phyloP scores from a whole-genome alignment of 2,888 invertebrate genomes.

The Caenorhabditis sulstoni region DNA sequence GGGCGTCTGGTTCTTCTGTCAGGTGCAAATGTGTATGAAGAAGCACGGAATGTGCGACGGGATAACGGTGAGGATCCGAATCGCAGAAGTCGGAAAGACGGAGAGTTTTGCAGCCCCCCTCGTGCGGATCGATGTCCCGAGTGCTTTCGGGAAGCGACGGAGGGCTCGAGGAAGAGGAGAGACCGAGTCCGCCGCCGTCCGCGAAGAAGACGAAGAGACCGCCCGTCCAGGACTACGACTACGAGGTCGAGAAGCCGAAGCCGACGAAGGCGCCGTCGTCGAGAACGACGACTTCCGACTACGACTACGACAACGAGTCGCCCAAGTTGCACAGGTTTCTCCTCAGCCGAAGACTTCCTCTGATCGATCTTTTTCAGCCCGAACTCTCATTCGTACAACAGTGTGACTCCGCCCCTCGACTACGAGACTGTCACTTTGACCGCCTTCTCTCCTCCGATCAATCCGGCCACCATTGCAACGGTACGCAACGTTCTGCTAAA shows the following conservation, averaged over 20 bases:
- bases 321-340: constrained; percentile 51
- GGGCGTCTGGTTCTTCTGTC: constrained; percentile 81
- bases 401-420: constrained; percentile 48
- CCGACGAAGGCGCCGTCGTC: constrained; percentile 14
- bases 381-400: constrained; percentile 46
- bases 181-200: background rate
- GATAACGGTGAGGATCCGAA: constrained; percentile 70
- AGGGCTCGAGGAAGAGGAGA: constrained; percentile 27
- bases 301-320: constrained; percentile 57
- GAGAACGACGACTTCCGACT: constrained; percentile 42
- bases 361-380: constrained; percentile 32
- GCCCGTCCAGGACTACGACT: constrained; percentile 43
- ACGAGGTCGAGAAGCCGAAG: constrained; percentile 35
- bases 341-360: background rate
- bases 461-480: constrained; percentile 25
- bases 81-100: background rate
- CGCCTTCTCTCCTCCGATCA: constrained; percentile 56
- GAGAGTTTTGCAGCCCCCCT: constrained; percentile 56
- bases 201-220: constrained; percentile 23
- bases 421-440: constrained; percentile 50
- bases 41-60: constrained; percentile 78
- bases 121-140: constrained; percentile 53
- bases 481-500: background rate
- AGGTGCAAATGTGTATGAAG: constrained; percentile 81
- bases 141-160: constrained; percentile 3